These are phyloP conservation scores for Leucophenga maculata DNA, from an alignment of 2,888 invertebrate species.

Conservation along the genomic window DNA sequence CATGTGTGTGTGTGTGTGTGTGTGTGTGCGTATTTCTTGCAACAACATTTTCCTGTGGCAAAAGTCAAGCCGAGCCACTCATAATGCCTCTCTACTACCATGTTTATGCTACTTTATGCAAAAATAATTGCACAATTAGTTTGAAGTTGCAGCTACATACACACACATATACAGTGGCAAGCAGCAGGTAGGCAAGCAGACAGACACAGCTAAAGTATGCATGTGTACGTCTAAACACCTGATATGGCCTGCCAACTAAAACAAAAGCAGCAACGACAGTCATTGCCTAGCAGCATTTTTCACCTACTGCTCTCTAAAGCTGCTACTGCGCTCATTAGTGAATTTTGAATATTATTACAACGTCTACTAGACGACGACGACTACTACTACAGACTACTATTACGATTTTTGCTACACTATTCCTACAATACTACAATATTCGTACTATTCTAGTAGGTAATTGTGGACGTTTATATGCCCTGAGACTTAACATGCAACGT, in stretches of 20 bases:
- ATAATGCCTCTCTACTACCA: slow-evolving; percentile 67
- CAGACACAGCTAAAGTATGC: background rate
- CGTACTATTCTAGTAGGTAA: too few relatives aligned
- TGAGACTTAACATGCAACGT: too few relatives aligned
- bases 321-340: slow-evolving; percentile 65
- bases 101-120: slow-evolving; percentile 72
- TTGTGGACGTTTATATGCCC: too few relatives aligned
- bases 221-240: background rate
- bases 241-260: background rate
- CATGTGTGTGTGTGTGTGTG: slow-evolving; percentile 28
- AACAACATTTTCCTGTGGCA: slow-evolving; percentile 57
- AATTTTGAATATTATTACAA: slow-evolving; percentile 66
- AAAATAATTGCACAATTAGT: slow-evolving; percentile 72
- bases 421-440: background rate
- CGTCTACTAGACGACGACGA: slow-evolving; percentile 59
- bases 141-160: slow-evolving; percentile 59
- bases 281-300: background rate
- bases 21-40: slow-evolving; percentile 15
- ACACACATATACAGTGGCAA: background rate
- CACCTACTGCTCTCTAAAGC: slow-evolving; percentile 19
- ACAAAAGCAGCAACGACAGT: background rate
- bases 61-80: slow-evolving; percentile 69
- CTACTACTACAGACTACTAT: slow-evolving; percentile 5
- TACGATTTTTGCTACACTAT: slow-evolving; percentile 9
- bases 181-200: background rate